Evolutionary conservation across 2,888 invertebrate species (phyloP).

Genomic region (Toxonevra muliebris): DNA sequence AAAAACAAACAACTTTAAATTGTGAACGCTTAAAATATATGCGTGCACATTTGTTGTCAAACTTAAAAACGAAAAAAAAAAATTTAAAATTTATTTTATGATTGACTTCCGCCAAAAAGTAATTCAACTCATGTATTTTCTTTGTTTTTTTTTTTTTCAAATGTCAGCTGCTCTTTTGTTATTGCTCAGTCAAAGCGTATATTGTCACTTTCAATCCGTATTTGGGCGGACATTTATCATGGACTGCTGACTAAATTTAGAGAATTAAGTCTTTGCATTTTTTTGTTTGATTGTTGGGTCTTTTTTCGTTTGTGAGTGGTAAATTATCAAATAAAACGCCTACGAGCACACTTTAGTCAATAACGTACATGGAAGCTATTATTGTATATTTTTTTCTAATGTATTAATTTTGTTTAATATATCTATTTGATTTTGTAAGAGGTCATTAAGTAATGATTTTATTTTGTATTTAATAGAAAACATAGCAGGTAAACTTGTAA

Average conservation of each 20-base stretch:
- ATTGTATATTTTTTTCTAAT: too few species aligned
- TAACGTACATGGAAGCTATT: too few species aligned
- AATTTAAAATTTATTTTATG: constrained; percentile 36
- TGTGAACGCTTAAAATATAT: background rate
- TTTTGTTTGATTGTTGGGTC: background rate
- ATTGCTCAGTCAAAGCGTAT: background rate
- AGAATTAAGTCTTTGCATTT: constrained; percentile 15
- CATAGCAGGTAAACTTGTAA: too few species aligned
- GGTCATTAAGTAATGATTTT: too few species aligned
- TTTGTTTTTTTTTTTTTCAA: background rate
- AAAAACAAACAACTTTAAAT: background rate
- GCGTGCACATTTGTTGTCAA: constrained; percentile 32
- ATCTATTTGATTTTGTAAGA: too few species aligned
- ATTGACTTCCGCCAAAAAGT: constrained; percentile 39
- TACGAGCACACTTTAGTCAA: background rate
- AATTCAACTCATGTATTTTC: background rate
- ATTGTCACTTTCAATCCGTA: background rate
- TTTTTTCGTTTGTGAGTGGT: background rate
- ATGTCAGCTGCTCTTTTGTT: background rate
- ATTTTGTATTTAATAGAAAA: too few species aligned
- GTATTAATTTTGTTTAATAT: too few species aligned
- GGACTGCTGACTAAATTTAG: constrained; percentile 11
- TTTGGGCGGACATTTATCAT: constrained; percentile 13
- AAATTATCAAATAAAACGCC: constrained; percentile 11
- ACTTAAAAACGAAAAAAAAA: constrained; percentile 17